A percentile compares a stretch with the other conserved stretches of the same genome.
Evolutionary conservation across 2,888 invertebrate genomes (phyloP).

Genomic region (Nemotelus pantherinus): DNA sequence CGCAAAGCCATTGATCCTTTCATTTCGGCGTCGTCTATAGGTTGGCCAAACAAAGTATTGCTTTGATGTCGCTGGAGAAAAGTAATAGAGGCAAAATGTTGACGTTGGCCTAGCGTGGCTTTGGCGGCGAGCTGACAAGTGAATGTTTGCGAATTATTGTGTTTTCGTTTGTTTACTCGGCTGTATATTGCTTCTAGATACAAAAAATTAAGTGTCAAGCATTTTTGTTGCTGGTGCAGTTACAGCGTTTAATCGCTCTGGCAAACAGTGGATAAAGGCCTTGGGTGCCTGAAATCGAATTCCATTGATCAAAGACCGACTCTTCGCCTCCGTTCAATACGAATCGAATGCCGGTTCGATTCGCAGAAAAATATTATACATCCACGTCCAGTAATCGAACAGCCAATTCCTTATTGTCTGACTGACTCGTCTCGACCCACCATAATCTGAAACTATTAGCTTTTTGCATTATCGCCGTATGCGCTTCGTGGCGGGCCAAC

Average conservation of each 20-base stretch:
- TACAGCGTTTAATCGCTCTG: too few relatives aligned
- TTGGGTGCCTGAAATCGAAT: too few relatives aligned
- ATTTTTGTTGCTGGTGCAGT: too few relatives aligned
- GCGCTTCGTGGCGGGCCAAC: constrained; percentile 21
- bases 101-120: neutral
- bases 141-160: neutral
- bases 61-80: constrained; percentile 27
- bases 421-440: constrained; percentile 7
- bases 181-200: too few relatives aligned
- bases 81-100: neutral
- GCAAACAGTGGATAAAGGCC: too few relatives aligned
- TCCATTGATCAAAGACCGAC: too few relatives aligned
- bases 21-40: constrained; percentile 33
- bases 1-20: constrained; percentile 40
- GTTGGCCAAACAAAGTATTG: neutral
- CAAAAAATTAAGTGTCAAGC: too few relatives aligned
- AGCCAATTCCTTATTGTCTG: constrained; percentile 10
- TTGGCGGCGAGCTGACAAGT: neutral
- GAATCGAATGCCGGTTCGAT: too few relatives aligned
- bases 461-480: constrained; percentile 32
- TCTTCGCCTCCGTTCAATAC: too few relatives aligned
- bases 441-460: constrained; percentile 37
- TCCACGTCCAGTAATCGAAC: neutral
- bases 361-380: too few relatives aligned
- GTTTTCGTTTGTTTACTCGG: neutral